These are phyloP conservation scores for Myotis lucifugus DNA, from an alignment of 2,113 vertebrate genomes.

Conservation along the genomic window DNA sequence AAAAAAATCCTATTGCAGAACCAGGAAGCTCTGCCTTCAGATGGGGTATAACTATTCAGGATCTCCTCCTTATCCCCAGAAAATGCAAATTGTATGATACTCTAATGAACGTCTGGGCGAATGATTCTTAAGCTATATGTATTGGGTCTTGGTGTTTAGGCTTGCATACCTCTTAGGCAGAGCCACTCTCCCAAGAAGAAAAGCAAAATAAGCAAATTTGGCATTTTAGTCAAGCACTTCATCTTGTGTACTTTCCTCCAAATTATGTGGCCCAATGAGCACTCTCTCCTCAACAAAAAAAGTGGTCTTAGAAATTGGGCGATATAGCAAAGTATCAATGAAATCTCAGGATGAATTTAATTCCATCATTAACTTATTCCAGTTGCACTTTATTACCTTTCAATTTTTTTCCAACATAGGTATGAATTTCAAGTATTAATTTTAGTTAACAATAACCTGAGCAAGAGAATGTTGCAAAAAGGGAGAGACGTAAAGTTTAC, in stretches of 20 bases:
- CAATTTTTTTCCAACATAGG: not conserved
- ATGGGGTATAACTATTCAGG: not conserved
- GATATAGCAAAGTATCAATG: not conserved
- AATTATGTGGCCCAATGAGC: not conserved
- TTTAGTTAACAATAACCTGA: not conserved
- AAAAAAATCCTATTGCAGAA: not conserved
- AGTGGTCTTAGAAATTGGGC: not conserved
- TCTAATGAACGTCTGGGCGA: not conserved
- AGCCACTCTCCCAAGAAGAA: not conserved
- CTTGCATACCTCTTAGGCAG: not conserved
- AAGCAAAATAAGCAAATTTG: not conserved
- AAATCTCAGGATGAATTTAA: conserved; percentile 11
- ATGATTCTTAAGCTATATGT: not conserved
- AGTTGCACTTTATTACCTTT: conserved; percentile 19
- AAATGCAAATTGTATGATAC: not conserved
- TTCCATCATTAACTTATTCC: not conserved
- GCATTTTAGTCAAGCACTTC: not conserved
- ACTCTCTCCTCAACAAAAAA: not conserved
- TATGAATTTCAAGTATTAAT: conserved; percentile 23
- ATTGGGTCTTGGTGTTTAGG: not conserved
- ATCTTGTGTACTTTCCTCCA: not conserved
- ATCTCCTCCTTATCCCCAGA: not conserved
- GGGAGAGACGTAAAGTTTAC: not conserved
- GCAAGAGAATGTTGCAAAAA: not conserved
- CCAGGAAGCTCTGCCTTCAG: not conserved